phyloP scores from a whole-genome alignment of 37 sponge, comb jelly and placozoan genomes.

The Halichondria panicea region DNA sequence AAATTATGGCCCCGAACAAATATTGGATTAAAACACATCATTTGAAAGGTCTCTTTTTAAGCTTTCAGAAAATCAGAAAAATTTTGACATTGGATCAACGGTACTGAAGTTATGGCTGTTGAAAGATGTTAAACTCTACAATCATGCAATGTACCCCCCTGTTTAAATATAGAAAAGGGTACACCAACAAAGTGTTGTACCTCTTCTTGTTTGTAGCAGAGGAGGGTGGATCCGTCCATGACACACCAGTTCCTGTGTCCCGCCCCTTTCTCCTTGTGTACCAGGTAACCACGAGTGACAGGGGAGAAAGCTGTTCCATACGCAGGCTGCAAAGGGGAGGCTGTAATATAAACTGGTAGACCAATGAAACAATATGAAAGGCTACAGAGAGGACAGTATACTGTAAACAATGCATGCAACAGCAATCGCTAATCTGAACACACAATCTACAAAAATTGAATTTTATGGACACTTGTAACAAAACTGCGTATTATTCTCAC shows the following conservation, averaged over 20 bases:
- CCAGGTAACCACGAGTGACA: slow-evolving; percentile 64
- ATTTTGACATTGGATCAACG: background rate
- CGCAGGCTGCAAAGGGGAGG: slow-evolving; percentile 53
- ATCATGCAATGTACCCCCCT: too few species aligned
- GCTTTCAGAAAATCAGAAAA: background rate
- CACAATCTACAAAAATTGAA: too few species aligned
- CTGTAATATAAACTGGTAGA: too few species aligned
- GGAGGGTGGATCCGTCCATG: slow-evolving; percentile 76
- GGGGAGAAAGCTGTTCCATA: slow-evolving; percentile 29
- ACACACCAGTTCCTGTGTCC: slow-evolving; percentile 71
- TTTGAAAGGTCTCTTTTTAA: too few species aligned
- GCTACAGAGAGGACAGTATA: background rate
- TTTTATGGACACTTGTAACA: too few species aligned
- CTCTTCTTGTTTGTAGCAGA: slow-evolving; percentile 75
- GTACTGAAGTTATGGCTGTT: too few species aligned
- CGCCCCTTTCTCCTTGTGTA: slow-evolving; percentile 20
- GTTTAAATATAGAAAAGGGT: too few species aligned
- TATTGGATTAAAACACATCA: too few species aligned
- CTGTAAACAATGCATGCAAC: background rate
- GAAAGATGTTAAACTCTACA: too few species aligned
- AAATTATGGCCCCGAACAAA: too few species aligned
- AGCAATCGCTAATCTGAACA: background rate
- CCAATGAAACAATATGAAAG: background rate
- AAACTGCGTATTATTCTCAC: background rate
- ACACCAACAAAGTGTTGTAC: too few species aligned